Evolutionary conservation across 2,113 vertebrate genomes (phyloP), one percentile per base, ranked within the genome.

Genomic region (Chaetodon trifascialis): DNA sequence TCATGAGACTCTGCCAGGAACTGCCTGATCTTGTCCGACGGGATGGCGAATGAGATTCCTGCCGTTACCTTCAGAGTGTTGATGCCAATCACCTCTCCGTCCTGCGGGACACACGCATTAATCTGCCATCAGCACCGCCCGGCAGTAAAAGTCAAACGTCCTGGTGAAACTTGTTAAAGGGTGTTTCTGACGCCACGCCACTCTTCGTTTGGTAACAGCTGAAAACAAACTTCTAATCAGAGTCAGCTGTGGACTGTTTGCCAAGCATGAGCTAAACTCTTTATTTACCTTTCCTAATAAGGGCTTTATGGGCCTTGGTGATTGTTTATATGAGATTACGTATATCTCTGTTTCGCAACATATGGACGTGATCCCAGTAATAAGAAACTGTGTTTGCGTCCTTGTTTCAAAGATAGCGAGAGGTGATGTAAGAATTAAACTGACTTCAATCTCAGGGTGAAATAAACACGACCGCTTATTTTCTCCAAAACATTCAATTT

Each of bases 11-110:
- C 97, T 0, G 97, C 97, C 15, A 99, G 94, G 91, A 99, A 99
- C 91, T 98, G 97, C 19, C 97, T 96, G 75, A 99, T 99, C 95
- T 99, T 99, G 85, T 99, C 98, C 0, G 98, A 99, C 0, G 98
- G 98, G 91, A 99, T 99, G 77, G 98, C 98, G 54, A 99, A 99
- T 0, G 98, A 99, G 95, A 99, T 99, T 47, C 98, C 98, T 4
- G 98, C 98, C 0, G 98, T 99, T 68, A 99, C 98, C 91, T 99
- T 99, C 85, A 99, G 93, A 0, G 98, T 99, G 92, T 99, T 99
- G 73, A 99, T 99, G 25, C 98, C 98, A n/a, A 99, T 98, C 83
- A 99, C 98, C 88, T 99, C 98, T 0, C 98, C 98, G 4, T 99
- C 98, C 98, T 99, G 87, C n/a, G 92, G 14, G 23, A 34, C 36